phyloP scores from a whole-genome alignment of 2,888 invertebrate species.

The Archips crataeganus region DNA sequence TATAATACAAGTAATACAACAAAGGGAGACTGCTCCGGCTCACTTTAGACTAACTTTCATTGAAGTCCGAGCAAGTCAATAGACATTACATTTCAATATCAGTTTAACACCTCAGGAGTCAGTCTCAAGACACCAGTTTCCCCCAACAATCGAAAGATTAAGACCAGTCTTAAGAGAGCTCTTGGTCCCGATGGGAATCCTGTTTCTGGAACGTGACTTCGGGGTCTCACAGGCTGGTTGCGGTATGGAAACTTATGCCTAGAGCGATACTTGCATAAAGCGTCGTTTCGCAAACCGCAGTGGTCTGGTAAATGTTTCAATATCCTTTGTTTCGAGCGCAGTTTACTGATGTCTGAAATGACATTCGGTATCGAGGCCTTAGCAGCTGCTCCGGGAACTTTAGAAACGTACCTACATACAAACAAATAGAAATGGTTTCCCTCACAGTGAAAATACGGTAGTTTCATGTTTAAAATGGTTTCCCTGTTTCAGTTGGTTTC shows the following conservation, averaged over 20 bases:
- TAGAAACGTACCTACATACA: conserved; percentile 18
- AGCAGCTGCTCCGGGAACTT: conserved; percentile 45
- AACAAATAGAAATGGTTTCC: not conserved
- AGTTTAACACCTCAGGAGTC: conserved; percentile 67
- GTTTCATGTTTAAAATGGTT: not conserved
- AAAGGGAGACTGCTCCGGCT: conserved; percentile 37
- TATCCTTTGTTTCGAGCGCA: conserved; percentile 68
- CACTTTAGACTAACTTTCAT: conserved; percentile 35
- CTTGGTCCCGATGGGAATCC: conserved; percentile 51
- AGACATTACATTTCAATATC: conserved; percentile 65
- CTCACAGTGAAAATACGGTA: too few species aligned
- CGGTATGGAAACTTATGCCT: conserved; percentile 56
- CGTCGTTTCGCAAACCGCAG: conserved; percentile 71
- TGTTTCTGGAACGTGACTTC: conserved; percentile 47
- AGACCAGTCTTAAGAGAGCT: conserved; percentile 64
- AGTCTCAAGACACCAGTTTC: conserved; percentile 66
- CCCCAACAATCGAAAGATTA: conserved; percentile 53
- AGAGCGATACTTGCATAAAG: conserved; percentile 68
- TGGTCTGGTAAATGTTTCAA: conserved; percentile 66
- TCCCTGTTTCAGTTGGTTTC: not conserved
- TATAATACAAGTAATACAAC: conserved; percentile 38
- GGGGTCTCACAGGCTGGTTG: conserved; percentile 58
- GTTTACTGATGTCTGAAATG: conserved; percentile 56
- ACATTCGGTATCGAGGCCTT: conserved; percentile 48
- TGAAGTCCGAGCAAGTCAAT: conserved; percentile 51